Conservation (phyloP, 2,888 invertebrate genomes). For the Lagria hirta region DNA sequence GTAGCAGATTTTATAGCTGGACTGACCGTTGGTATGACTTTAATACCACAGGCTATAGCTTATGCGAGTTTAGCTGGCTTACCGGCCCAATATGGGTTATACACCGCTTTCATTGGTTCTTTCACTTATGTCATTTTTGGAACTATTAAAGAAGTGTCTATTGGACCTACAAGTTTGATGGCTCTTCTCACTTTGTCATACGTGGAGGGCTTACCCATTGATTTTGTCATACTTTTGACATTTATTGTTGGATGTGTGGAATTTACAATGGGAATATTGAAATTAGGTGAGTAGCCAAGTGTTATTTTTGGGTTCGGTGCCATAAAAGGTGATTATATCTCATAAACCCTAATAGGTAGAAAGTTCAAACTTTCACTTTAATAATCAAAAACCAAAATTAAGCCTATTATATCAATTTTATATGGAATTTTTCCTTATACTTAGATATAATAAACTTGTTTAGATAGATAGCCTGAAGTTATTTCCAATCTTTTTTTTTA, state of each 20-base stretch:
- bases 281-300: conserved; percentile 67
- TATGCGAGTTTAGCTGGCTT: conserved; percentile 85
- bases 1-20: conserved; percentile 86
- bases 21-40: conserved; percentile 83
- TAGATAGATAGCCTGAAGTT: too few species aligned
- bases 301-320: too few species aligned
- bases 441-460: too few species aligned
- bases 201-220: conserved; percentile 67
- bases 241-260: conserved; percentile 79
- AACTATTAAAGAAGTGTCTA: conserved; percentile 82
- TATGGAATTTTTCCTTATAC: too few species aligned
- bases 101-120: conserved; percentile 87
- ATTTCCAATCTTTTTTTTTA: background rate
- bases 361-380: too few species aligned
- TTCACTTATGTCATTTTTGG: conserved; percentile 87
- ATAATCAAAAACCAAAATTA: too few species aligned
- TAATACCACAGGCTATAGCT: conserved; percentile 92
- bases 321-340: too few species aligned
- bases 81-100: conserved; percentile 88
- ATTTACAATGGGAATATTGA: conserved; percentile 77
- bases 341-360: too few species aligned
- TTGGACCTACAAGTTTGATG: conserved; percentile 94
- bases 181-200: conserved; percentile 79
- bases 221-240: conserved; percentile 73
- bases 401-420: too few species aligned